Base-by-base conservation (phyloP, 92 coral and sea anemone species). In the Porites cylindrica region DNA sequence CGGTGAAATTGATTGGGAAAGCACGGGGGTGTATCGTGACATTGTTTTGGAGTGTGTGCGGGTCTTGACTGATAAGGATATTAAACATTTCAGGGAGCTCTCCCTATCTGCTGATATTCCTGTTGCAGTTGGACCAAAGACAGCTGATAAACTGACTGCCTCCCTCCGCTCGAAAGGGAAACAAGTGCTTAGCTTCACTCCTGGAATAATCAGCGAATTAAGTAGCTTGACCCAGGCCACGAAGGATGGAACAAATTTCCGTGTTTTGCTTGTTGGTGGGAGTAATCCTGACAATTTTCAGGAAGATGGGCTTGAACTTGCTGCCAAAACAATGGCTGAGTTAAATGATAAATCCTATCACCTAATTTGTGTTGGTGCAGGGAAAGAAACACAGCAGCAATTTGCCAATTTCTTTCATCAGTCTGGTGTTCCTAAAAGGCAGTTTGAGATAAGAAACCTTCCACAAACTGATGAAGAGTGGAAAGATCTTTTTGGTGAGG, bases 91-190 rank as follows among this genome's bases (percentile, higher is more conserved):
- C 0, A 50, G 64, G 43, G 6, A 1, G 2, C 32, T 74, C 2
- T 74, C 63, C 20, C 4, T 17, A 12, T 8, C 3, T 43, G 78
- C 78, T 18, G 65, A 74, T 19, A 9, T 74, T 52, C 5, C 38
- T 16, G 52, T 74, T 51, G 78, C 62, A 4, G 20, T n/a, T 53
- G 78, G 78, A 74, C 38, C 78, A 4, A 74, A 51, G 78, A 51
- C 53, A 18, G 1, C 17, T 19, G 78, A 74, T 7, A 2, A 51
- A 3, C 78, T 74, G 26, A 0, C 61, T n/a, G 64, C 63, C 10
- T 52, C 78, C 21, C 64, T 74, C n/a, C 18, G 64, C 1, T 74
- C 7, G 12, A 0, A 18, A 2, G 19, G 53, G 17, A 74, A 74
- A 16, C 3, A 7, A 7, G 78, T 74, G 51, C 8, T 52, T 13